Evolutionary conservation across 2,797 vertebrate genomes (phyloP).

Genomic region (Thripadectes ignobilis): DNA sequence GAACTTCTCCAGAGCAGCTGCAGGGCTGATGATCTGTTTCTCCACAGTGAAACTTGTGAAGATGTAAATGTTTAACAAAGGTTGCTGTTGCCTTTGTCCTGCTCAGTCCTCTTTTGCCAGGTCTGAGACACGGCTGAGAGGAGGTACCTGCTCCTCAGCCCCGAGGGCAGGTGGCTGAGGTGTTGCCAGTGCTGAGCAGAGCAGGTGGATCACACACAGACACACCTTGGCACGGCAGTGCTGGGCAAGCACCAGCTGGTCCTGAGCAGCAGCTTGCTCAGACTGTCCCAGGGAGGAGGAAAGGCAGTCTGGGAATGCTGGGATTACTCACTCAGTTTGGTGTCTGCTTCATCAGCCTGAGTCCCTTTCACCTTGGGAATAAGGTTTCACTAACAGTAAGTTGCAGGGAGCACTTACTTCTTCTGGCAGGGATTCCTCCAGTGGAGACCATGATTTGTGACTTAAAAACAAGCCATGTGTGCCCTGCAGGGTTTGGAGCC

Average conservation of each 20-base stretch:
- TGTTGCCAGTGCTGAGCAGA: neutral
- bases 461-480: neutral
- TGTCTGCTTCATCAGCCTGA: neutral
- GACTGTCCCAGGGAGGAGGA: neutral
- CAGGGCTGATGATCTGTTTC: neutral
- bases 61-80: neutral
- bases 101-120: neutral
- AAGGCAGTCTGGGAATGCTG: neutral
- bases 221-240: neutral
- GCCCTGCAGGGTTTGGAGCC: neutral
- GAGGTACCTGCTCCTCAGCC: neutral
- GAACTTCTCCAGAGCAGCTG: neutral
- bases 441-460: neutral
- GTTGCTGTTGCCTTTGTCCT: neutral
- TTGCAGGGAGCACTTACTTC: neutral
- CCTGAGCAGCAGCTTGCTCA: neutral
- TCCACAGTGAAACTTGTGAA: neutral
- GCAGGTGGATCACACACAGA: neutral
- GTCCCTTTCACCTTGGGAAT: neutral
- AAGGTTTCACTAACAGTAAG: neutral
- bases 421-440: neutral
- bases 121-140: neutral
- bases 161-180: neutral
- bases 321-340: neutral
- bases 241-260: neutral